A percentile compares a stretch with the other conserved stretches of the same genome.
Evolutionary conservation across 2,888 invertebrate genomes (phyloP).

Genomic region (Holacanthella duospinosa): DNA sequence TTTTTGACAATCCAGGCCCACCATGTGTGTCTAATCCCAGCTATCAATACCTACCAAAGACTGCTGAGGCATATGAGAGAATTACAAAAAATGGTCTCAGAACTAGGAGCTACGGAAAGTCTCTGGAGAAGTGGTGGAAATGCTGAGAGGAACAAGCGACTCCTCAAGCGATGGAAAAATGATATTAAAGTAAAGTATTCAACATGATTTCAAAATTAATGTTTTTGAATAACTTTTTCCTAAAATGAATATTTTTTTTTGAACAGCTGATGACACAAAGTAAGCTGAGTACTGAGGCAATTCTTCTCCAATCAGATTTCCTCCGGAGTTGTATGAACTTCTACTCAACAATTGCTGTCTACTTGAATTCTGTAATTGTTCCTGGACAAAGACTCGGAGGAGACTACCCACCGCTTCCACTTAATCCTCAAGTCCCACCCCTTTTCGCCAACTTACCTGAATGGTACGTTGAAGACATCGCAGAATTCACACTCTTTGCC

Average conservation of each 20-base stretch:
- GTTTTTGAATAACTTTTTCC: background rate
- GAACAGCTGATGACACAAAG: slow-evolving; percentile 53
- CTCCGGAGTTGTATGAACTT: slow-evolving; percentile 73
- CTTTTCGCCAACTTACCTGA: slow-evolving; percentile 87
- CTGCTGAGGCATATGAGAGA: slow-evolving; percentile 67
- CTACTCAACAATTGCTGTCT: slow-evolving; percentile 73
- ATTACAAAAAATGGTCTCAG: slow-evolving; percentile 71
- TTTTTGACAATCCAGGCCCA: slow-evolving; percentile 89
- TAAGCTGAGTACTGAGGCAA: slow-evolving; percentile 85
- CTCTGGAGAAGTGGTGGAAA: slow-evolving; percentile 69
- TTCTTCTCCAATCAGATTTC: slow-evolving; percentile 70
- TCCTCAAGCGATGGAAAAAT: slow-evolving; percentile 75
- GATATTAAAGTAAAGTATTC: slow-evolving; percentile 54
- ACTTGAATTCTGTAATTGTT: slow-evolving; percentile 48
- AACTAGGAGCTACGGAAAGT: slow-evolving; percentile 43
- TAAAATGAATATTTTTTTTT: slow-evolving; percentile 14
- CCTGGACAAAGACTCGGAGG: slow-evolving; percentile 35
- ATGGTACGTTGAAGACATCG: slow-evolving; percentile 95
- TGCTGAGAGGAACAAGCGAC: slow-evolving; percentile 66
- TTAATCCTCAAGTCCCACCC: slow-evolving; percentile 52
- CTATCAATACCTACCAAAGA: slow-evolving; percentile 71
- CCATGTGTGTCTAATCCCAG: slow-evolving; percentile 80
- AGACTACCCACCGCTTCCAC: slow-evolving; percentile 44
- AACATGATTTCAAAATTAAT: background rate
- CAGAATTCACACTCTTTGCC: slow-evolving; percentile 86